These are phyloP conservation scores for Phalanger gymnotis DNA, from an alignment of 2,797 vertebrate species.

Conservation along the genomic window DNA sequence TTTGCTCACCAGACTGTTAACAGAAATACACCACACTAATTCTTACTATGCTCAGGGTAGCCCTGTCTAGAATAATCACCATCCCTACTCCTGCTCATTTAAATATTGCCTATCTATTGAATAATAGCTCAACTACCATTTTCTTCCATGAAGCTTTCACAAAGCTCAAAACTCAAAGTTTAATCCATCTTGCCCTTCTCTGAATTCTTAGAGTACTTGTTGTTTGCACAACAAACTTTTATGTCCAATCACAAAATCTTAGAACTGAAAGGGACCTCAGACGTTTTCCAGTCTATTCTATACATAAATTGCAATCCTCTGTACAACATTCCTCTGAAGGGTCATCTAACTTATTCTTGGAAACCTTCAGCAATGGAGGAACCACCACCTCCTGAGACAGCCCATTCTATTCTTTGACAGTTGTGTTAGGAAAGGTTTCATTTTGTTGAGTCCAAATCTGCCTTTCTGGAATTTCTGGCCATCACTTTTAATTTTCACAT, in stretches of 20 bases:
- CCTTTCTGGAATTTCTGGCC: neutral
- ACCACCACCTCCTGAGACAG: neutral
- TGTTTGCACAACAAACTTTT: neutral
- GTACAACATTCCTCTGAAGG: neutral
- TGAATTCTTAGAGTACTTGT: neutral
- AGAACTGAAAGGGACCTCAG: neutral
- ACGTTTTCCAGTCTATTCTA: neutral
- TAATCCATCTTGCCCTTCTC: neutral
- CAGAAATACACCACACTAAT: neutral
- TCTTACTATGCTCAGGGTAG: neutral
- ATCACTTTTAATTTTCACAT: neutral
- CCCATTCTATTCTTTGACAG: neutral
- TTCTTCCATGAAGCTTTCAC: neutral
- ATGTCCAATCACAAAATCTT: neutral
- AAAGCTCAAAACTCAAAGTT: too few relatives aligned
- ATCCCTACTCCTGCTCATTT: neutral
- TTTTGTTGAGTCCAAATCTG: neutral
- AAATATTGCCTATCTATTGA: neutral
- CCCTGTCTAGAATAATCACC: neutral
- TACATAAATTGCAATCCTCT: neutral
- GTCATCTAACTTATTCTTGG: neutral
- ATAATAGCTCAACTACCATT: neutral
- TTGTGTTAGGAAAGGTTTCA: neutral
- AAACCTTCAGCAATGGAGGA: neutral
- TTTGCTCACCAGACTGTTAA: neutral